Evolutionary conservation across 2,888 invertebrate species (phyloP), one percentile per base, ranked within the genome.

Genomic region (Scaptomyza reducta): DNA sequence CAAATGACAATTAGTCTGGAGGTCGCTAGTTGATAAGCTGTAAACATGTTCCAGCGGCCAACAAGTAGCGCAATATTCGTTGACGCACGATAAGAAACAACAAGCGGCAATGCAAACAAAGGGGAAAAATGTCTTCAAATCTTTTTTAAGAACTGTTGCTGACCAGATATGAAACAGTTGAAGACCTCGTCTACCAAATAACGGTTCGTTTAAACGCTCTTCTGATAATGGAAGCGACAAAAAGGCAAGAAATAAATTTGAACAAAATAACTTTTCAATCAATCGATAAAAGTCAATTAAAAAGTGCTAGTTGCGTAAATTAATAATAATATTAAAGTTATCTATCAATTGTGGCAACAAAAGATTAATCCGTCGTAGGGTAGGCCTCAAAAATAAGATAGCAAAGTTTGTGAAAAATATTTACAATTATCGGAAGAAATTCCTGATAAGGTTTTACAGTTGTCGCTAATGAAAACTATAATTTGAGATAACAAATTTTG

Each of bases 51-150:
- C 11, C 29, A 40, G 35, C 54, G 13, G 22, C 2, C 38, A 25
- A 25, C 47, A 56, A 70, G 14, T 60, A 35, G 60, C 70, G 70
- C 55, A 65, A 7, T 46, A 50, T 33, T 42, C 40, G 13, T 40
- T 65, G 60, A 66, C 71, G 60, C 44, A 33, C 35, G 72, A 67
- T 71, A 66, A 76, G 67, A 29, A 33, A 27, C 35, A 63, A 66
- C 70, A 56, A 64, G 44, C 56, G 50, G 13, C 40, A 49, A 57
- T 61, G 54, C 9, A 75, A 71, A 58, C 58, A 51, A 29, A 29
- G 11, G 3, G 22, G 38, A 29, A 40, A 16, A 44, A 27, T 18
- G 22, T n/a, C 40, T 29, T 11, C 6, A 13, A 22, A 38, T 31
- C 16, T 57, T 71, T 71, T 40, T 59, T 22, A 62, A 66, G 27